Evolutionary conservation across 2,888 invertebrate genomes (phyloP), one percentile per base, ranked within the genome.

Genomic region (Orthonevra nobilis): DNA sequence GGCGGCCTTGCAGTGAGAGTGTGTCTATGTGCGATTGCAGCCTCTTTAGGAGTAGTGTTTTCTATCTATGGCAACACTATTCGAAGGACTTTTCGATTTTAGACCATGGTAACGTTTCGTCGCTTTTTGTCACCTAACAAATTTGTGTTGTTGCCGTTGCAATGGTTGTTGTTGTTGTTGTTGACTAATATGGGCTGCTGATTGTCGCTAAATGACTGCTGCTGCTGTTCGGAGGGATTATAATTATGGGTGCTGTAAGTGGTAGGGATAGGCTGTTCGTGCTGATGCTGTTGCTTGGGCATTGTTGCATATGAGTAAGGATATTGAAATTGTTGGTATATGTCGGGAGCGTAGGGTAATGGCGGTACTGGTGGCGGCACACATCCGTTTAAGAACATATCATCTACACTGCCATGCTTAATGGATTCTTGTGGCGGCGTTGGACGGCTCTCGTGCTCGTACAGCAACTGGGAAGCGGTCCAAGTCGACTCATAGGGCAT

Each of bases 101-200:
- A 91, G 77, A 92, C 92, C 91, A 91, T 92, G 36, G 92, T 92
- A 26, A 92, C 91, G 84, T 91, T 92, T 44, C 92, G 85, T 81
- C 91, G 88, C 84, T 91, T 91, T 84, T 91, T 90, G 77, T 90
- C 90, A 90, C 85, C 83, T 90, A 19, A 15, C 2, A n/a, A 2
- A 14, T 14, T 58, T n/a, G 12, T 0, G 12, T 19, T 36, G 6
- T 19, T 36, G 6, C 1, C 48, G 14, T 56, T 54, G 32, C 19
- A 50, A n/a, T n/a, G n/a, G n/a, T n/a, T n/a, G n/a, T n/a, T n/a
- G n/a, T n/a, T n/a, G n/a, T n/a, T n/a, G n/a, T n/a, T n/a, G n/a
- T n/a, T n/a, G n/a, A n/a, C n/a, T n/a, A n/a, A n/a, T n/a, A n/a
- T n/a, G n/a, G n/a, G n/a, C n/a, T n/a, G n/a, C 17, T 36, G 36